Percentiles rank a stretch among this genome's conserved stretches.
These are phyloP conservation scores for Neopelma chrysocephalum DNA, from an alignment of 2,797 vertebrate species.

Conservation along the genomic window DNA sequence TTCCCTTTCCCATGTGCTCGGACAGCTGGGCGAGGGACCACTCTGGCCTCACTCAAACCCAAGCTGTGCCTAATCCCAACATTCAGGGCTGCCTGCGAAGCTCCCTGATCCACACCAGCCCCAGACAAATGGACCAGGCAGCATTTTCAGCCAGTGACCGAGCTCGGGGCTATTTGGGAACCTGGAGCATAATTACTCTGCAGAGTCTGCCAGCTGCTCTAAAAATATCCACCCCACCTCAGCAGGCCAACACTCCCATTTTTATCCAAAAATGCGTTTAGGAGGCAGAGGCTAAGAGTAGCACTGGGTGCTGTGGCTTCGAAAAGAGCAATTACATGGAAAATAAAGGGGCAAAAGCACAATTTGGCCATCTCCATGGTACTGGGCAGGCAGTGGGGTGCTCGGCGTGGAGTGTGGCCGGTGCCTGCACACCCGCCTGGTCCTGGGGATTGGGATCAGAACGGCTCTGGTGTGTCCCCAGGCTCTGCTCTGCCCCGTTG, in stretches of 20 bases:
- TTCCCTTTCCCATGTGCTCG: neutral
- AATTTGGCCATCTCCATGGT: neutral
- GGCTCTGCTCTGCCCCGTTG: fast-evolving
- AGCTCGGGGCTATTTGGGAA: conserved; percentile 17
- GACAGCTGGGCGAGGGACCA: neutral
- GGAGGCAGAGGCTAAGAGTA: neutral
- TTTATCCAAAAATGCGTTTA: neutral
- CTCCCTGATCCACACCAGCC: neutral
- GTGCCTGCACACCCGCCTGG: fast-evolving
- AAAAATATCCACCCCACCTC: conserved; percentile 32
- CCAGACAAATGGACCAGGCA: fast-evolving
- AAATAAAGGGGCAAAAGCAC: neutral
- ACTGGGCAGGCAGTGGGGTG: fast-evolving
- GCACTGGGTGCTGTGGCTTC: neutral
- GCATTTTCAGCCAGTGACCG: neutral
- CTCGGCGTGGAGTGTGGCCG: fast-evolving
- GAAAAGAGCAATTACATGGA: neutral
- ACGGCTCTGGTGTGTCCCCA: fast-evolving
- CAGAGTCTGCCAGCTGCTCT: conserved; percentile 21
- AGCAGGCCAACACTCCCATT: fast-evolving
- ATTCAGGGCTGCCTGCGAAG: neutral
- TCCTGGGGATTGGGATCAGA: neutral
- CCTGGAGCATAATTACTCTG: neutral
- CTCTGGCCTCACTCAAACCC: neutral
- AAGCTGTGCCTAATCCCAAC: neutral